Evolutionary conservation across 37 sponge, comb jelly and placozoan species (phyloP).

Genomic region (Petrosia ficiformis): DNA sequence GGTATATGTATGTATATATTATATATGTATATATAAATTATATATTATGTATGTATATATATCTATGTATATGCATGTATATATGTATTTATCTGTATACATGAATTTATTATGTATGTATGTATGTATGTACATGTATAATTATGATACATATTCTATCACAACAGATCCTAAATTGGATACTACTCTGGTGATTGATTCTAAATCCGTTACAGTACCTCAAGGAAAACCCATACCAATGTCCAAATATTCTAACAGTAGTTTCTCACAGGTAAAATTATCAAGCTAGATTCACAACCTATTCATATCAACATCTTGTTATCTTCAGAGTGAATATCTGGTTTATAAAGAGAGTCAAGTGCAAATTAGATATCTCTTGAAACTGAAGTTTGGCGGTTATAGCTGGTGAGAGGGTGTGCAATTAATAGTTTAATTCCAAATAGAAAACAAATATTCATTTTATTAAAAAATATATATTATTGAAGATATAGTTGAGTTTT

Average conservation of each 20-base stretch:
- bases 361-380: slow-evolving; percentile 79
- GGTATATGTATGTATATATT: slow-evolving; percentile 29
- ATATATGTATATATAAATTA: neutral
- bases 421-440: too few species aligned
- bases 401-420: neutral
- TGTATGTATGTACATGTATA: neutral
- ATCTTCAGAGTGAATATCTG: slow-evolving; percentile 80
- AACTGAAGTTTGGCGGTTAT: slow-evolving; percentile 48
- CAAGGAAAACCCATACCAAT: slow-evolving; percentile 70
- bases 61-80: neutral
- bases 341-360: slow-evolving; percentile 88
- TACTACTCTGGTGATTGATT: slow-evolving; percentile 46
- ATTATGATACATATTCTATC: neutral
- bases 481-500: too few species aligned
- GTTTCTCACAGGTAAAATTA: slow-evolving; percentile 50
- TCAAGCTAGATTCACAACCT: neutral
- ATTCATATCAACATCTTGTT: neutral
- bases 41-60: too few species aligned
- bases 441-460: too few species aligned
- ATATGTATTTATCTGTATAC: neutral
- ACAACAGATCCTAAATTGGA: slow-evolving; percentile 67
- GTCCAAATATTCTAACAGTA: slow-evolving; percentile 33
- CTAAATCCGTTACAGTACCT: slow-evolving; percentile 68
- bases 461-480: too few species aligned
- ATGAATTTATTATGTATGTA: neutral